Percentiles rank a stretch among this genome's conserved stretches.
These are phyloP conservation scores for Arnoldichthys spilopterus DNA, from an alignment of 2,797 vertebrate genomes.

Conservation along the genomic window DNA sequence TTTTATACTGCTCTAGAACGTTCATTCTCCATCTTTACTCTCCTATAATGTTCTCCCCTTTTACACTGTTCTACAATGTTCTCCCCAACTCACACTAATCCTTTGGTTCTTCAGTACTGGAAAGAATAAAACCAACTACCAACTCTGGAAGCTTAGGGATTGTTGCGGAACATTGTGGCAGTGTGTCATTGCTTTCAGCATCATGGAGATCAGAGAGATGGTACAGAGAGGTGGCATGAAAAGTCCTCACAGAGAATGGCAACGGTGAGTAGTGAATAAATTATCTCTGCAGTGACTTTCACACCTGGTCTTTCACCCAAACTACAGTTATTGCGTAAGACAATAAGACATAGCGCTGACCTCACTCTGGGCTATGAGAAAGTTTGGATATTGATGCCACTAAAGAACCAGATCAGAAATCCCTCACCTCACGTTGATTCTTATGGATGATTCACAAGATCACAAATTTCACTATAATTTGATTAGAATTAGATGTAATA, in stretches of 20 bases:
- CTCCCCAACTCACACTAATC: neutral
- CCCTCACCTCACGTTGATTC: neutral
- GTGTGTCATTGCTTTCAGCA: neutral
- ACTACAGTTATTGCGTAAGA: slow-evolving; percentile 2
- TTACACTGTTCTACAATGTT: neutral
- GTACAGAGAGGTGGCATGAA: neutral
- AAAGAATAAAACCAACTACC: neutral
- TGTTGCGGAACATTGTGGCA: neutral
- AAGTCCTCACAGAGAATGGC: neutral
- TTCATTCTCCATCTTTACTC: neutral
- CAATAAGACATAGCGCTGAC: neutral
- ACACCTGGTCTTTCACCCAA: neutral
- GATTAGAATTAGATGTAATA: too few species aligned
- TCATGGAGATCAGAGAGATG: neutral
- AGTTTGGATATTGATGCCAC: neutral
- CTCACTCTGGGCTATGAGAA: too few species aligned
- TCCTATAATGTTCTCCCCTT: neutral
- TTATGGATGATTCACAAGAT: too few species aligned
- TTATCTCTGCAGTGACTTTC: neutral
- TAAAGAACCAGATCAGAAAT: neutral
- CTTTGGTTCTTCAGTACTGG: neutral
- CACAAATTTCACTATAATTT: too few species aligned
- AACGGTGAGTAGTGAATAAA: neutral
- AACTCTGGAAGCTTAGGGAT: neutral
- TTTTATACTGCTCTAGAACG: neutral